Percentiles rank a stretch among this genome's conserved stretches.
These are phyloP conservation scores for Probosciger aterrimus DNA, from an alignment of 2,113 vertebrate species.

Conservation along the genomic window DNA sequence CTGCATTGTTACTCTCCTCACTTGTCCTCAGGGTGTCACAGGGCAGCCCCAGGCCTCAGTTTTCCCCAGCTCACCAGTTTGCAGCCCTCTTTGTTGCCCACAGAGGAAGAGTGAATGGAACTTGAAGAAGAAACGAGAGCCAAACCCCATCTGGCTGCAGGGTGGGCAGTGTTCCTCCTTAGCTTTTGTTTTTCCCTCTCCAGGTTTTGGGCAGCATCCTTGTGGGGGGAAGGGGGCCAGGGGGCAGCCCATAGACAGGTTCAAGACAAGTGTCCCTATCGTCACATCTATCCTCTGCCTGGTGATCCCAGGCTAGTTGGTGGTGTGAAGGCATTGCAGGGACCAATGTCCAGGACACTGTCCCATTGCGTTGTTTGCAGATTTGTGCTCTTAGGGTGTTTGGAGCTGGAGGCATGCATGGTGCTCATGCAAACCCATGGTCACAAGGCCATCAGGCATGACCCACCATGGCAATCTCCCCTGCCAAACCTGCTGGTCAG, in stretches of 20 bases:
- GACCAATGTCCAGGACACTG: neutral
- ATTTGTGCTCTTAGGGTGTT: neutral
- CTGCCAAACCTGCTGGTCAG: neutral
- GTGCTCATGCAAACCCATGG: neutral
- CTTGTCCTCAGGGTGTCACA: rapidly evolving
- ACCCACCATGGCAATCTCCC: neutral
- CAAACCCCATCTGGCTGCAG: neutral
- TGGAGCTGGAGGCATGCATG: neutral
- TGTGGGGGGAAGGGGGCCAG: neutral
- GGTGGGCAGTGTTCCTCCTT: neutral
- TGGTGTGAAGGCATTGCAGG: neutral
- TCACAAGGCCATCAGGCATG: neutral
- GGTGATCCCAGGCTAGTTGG: neutral
- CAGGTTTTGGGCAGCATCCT: neutral
- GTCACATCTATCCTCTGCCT: neutral
- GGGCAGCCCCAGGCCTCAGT: neutral
- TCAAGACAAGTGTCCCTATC: neutral
- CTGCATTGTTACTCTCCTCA: rapidly evolving
- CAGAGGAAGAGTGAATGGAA: neutral
- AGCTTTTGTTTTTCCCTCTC: neutral
- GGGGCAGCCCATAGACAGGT: neutral
- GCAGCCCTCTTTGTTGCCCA: rapidly evolving
- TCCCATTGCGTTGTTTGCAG: neutral
- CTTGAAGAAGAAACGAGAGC: neutral
- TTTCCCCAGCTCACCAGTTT: neutral